Percentiles rank a stretch among this genome's conserved stretches.
phyloP scores from a whole-genome alignment of 92 coral and sea anemone species.

The Micromussa lordhowensis region DNA sequence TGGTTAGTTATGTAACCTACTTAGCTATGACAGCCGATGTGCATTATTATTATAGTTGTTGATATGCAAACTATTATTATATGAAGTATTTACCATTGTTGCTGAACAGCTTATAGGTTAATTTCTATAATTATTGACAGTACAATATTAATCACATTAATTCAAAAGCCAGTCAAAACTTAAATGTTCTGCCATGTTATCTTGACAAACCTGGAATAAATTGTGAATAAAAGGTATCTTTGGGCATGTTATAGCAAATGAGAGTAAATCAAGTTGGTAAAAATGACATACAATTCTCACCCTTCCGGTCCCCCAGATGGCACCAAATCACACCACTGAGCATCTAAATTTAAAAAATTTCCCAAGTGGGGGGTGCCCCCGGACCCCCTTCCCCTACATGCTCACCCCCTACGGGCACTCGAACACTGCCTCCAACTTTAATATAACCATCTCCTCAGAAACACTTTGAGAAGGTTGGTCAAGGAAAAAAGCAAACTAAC shows the following conservation, averaged over 20 bases:
- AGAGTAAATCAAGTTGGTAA: constrained; percentile 13
- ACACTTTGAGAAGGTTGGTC: constrained; percentile 39
- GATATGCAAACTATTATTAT: constrained; percentile 33
- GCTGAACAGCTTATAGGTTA: constrained; percentile 34
- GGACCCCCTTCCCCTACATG: constrained; percentile 19
- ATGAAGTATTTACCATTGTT: constrained; percentile 56
- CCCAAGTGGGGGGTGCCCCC: constrained; percentile 5
- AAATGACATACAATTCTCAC: constrained; percentile 13
- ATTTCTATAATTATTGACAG: constrained; percentile 30
- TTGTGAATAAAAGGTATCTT: too few relatives aligned
- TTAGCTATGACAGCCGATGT: too few relatives aligned
- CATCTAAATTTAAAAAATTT: constrained; percentile 31
- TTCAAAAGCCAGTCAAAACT: constrained; percentile 43
- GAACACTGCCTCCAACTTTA: constrained; percentile 21
- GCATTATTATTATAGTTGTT: not conserved
- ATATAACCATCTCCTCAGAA: constrained; percentile 24
- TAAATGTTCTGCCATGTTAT: not conserved
- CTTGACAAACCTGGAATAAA: constrained; percentile 23
- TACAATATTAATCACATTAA: constrained; percentile 49
- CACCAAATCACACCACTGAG: constrained; percentile 30
- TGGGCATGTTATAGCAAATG: constrained; percentile 8
- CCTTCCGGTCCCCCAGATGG: constrained; percentile 27
- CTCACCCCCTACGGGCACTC: constrained; percentile 2
- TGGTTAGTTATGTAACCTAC: too few relatives aligned
- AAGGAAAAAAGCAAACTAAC: too few relatives aligned